phyloP scores from a whole-genome alignment of 1,140 invertebrate genomes.

The Lethrus apterus region DNA sequence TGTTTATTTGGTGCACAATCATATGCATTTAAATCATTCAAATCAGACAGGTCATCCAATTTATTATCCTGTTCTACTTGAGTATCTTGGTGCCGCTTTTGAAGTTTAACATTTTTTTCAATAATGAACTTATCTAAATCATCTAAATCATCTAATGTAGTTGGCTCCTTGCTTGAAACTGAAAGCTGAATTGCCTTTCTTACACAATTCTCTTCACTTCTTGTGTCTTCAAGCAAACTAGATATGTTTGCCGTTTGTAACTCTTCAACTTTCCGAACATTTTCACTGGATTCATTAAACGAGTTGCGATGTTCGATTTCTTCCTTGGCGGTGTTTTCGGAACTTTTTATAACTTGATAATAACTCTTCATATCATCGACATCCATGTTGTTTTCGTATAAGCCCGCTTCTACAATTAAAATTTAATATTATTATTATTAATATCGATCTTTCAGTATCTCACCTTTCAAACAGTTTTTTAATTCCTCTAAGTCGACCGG shows the following conservation, averaged over 20 bases:
- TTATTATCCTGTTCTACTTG: too few relatives aligned
- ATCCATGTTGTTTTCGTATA: conserved; percentile 8
- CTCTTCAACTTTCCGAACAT: background rate
- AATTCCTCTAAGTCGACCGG: background rate
- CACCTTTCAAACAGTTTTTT: conserved; percentile 14
- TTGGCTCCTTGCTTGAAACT: too few relatives aligned
- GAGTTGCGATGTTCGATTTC: too few relatives aligned
- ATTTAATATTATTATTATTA: conserved; percentile 17
- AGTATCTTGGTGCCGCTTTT: too few relatives aligned
- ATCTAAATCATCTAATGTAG: too few relatives aligned
- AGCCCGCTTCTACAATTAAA: conserved; percentile 16
- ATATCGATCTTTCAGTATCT: conserved; percentile 8
- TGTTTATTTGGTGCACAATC: conserved; percentile 4
- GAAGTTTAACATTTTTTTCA: too few relatives aligned
- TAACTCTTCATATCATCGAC: conserved; percentile 3
- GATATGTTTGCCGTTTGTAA: background rate
- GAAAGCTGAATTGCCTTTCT: too few relatives aligned
- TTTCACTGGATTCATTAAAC: background rate
- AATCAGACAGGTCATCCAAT: too few relatives aligned
- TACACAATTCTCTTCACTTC: too few relatives aligned
- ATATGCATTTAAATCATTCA: conserved; percentile 6
- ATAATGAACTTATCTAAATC: too few relatives aligned
- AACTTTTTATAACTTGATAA: conserved; percentile 9
- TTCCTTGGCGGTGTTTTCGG: conserved; percentile 7
- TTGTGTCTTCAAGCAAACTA: too few relatives aligned